Percentiles rank a stretch among this genome's conserved stretches.
Evolutionary conservation across 2,888 invertebrate species (phyloP).

Genomic region (Hirtodrosophila trivittata): DNA sequence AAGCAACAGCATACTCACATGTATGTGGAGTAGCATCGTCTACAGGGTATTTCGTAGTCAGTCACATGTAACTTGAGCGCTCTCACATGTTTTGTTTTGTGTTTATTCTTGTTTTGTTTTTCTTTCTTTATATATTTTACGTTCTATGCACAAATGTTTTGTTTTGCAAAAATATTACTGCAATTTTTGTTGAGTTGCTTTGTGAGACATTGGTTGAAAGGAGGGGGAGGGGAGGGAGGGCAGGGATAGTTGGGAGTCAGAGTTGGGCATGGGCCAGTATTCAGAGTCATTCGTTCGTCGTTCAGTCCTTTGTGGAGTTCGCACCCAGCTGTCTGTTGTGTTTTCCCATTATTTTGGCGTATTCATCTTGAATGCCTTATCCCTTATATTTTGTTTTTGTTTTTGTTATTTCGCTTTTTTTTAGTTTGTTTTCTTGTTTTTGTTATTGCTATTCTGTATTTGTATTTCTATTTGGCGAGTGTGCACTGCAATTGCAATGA

Average conservation of each 20-base stretch:
- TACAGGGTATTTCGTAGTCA: too few species aligned
- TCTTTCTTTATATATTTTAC: constrained; percentile 36
- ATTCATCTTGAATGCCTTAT: constrained; percentile 70
- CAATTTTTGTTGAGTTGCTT: constrained; percentile 64
- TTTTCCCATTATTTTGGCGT: constrained; percentile 75
- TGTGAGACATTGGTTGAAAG: constrained; percentile 6
- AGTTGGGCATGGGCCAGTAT: constrained; percentile 12
- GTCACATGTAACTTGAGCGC: too few species aligned
- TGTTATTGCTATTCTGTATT: constrained; percentile 21
- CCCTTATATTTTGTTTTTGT: constrained; percentile 27
- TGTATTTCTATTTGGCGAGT: constrained; percentile 49
- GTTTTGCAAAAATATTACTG: constrained; percentile 68
- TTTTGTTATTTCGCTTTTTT: constrained; percentile 1
- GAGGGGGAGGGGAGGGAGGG: background rate
- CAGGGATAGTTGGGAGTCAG: background rate
- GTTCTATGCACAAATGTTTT: constrained; percentile 71
- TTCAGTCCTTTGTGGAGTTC: constrained; percentile 18
- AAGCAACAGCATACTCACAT: too few species aligned
- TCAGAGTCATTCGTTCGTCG: constrained; percentile 26
- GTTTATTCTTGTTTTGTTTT: constrained; percentile 2
- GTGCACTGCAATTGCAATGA: constrained; percentile 76
- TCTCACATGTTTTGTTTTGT: background rate
- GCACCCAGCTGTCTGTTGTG: constrained; percentile 69
- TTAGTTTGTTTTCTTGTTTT: constrained; percentile 20
- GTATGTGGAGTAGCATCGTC: too few species aligned